Evolutionary conservation across 2,113 vertebrate genomes (phyloP).

Genomic region (Brienomyrus brachyistius): DNA sequence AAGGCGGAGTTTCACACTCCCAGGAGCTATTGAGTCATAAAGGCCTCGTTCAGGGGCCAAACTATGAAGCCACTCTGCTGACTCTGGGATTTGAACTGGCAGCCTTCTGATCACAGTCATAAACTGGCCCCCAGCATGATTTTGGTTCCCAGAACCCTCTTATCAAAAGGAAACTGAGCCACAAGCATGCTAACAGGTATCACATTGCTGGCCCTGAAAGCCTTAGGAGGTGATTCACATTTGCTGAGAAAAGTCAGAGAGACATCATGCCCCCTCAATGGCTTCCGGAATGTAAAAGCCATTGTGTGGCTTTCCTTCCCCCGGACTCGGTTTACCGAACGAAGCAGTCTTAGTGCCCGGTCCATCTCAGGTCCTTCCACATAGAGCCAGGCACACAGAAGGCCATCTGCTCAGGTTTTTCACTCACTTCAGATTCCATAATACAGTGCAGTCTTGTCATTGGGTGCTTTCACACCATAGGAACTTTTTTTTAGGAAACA

Average conservation of each 20-base stretch:
- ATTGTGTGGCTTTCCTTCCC: neutral
- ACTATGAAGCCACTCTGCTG: neutral
- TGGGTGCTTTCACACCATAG: neutral
- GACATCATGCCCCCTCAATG: neutral
- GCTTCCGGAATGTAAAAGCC: slow-evolving; percentile 19
- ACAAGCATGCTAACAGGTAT: neutral
- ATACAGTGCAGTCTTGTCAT: neutral
- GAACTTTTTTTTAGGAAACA: neutral
- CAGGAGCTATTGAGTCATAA: neutral
- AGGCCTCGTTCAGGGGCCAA: neutral
- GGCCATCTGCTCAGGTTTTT: neutral
- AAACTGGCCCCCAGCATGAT: neutral
- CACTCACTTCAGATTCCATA: neutral
- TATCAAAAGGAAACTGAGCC: slow-evolving; percentile 1
- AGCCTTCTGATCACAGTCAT: neutral
- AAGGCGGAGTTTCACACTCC: neutral
- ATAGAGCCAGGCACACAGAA: neutral
- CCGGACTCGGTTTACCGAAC: neutral
- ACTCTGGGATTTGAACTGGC: neutral
- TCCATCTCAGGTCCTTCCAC: slow-evolving; percentile 24
- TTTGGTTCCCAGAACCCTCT: neutral
- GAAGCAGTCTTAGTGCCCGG: neutral
- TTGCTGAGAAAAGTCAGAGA: neutral
- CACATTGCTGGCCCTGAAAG: neutral
- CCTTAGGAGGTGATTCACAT: neutral